These are phyloP conservation scores for Isoperla grammatica DNA, from an alignment of 2,888 invertebrate genomes.

Conservation along the genomic window DNA sequence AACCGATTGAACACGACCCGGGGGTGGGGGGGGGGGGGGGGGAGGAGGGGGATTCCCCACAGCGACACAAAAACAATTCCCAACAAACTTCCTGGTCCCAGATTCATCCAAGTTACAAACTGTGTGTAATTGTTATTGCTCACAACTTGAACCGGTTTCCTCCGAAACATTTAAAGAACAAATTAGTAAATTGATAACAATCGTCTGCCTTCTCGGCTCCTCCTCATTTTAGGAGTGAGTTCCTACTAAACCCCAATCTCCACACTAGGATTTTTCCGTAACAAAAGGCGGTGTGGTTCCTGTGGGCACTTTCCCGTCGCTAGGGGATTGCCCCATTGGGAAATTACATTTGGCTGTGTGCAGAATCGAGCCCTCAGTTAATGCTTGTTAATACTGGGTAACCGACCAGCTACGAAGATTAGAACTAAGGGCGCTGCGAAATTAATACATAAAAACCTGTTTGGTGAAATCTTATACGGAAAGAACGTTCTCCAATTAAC, in stretches of 20 bases:
- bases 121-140: slow-evolving; percentile 13
- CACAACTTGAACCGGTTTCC: neutral
- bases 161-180: slow-evolving; percentile 6
- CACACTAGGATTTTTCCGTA: slow-evolving; percentile 14
- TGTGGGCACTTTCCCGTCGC: slow-evolving; percentile 13
- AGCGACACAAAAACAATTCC: neutral
- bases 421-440: too few species aligned
- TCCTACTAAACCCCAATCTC: neutral
- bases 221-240: neutral
- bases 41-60: neutral
- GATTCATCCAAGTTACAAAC: slow-evolving; percentile 16
- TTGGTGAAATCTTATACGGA: too few species aligned
- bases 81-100: slow-evolving; percentile 1
- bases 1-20: neutral
- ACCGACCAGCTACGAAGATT: neutral
- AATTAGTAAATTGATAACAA: slow-evolving; percentile 17
- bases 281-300: slow-evolving; percentile 21
- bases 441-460: too few species aligned
- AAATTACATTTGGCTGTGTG: slow-evolving; percentile 20
- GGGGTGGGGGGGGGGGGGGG: too few species aligned
- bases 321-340: slow-evolving; percentile 23
- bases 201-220: neutral
- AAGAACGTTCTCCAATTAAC: too few species aligned
- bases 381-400: neutral
- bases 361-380: neutral